These are phyloP conservation scores for Nesoenas mayeri DNA, from an alignment of 2,113 vertebrate species.

Conservation along the genomic window DNA sequence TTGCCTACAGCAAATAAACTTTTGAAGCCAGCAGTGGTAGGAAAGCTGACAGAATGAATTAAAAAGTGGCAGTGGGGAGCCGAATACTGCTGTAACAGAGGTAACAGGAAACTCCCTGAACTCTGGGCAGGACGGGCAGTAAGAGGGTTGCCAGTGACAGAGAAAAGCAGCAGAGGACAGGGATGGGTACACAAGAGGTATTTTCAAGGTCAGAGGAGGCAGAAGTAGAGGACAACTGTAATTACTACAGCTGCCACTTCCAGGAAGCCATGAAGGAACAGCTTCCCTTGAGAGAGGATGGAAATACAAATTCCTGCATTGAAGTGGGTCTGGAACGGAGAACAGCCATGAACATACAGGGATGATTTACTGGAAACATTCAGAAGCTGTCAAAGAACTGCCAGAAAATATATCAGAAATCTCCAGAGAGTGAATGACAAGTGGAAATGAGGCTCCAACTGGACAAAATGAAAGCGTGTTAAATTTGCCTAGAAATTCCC, in stretches of 20 bases:
- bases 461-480: not conserved
- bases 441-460: not conserved
- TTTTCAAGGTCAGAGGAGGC: not conserved
- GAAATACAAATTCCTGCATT: not conserved
- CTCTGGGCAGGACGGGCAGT: not conserved
- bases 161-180: not conserved
- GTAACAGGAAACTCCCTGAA: constrained; percentile 33
- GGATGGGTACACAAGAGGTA: not conserved
- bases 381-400: constrained; percentile 21
- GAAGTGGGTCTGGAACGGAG: not conserved
- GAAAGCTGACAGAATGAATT: constrained; percentile 62
- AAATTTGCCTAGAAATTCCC: not conserved
- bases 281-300: not conserved
- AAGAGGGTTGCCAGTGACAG: not conserved
- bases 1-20: constrained; percentile 67
- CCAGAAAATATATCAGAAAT: not conserved
- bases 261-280: not conserved
- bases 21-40: constrained; percentile 60
- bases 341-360: not conserved
- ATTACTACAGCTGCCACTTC: not conserved
- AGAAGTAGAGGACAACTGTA: not conserved
- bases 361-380: constrained; percentile 19
- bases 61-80: constrained; percentile 35
- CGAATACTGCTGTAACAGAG: constrained; percentile 9
- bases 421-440: constrained; percentile 9